Conservation (phyloP, 2,113 vertebrate species). For the Trematomus loennbergii region DNA sequence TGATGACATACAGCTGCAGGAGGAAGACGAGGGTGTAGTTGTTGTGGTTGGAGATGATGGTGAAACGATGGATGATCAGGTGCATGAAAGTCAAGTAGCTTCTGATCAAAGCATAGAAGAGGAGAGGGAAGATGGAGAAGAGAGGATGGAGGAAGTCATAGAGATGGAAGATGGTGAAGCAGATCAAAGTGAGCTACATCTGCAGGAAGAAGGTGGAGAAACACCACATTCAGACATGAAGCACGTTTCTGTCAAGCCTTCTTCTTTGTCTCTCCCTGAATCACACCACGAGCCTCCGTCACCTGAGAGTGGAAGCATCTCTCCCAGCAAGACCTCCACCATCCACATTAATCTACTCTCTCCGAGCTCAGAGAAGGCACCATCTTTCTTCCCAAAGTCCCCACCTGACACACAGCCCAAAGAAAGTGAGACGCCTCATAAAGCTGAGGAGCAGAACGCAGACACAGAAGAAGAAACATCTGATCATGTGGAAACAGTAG, state of each 20-base stretch:
- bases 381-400: conserved; percentile 22
- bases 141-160: not conserved
- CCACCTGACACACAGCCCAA: not conserved
- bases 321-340: conserved; percentile 33
- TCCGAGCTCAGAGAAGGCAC: conserved; percentile 55
- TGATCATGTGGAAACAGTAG: not conserved
- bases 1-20: not conserved
- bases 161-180: conserved; percentile 7
- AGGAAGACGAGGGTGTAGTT: conserved; percentile 20
- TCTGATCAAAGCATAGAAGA: conserved; percentile 1
- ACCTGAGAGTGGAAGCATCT: conserved; percentile 12
- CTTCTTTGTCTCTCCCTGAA: conserved; percentile 11
- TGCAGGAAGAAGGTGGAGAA: conserved; percentile 7
- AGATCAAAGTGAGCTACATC: conserved; percentile 11
- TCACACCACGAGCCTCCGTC: not conserved
- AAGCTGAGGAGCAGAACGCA: not conserved
- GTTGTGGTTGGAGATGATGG: conserved; percentile 6
- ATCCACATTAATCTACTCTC: conserved; percentile 58
- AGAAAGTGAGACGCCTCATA: not conserved
- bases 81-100: not conserved
- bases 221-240: not conserved
- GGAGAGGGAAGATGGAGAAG: conserved; percentile 20
- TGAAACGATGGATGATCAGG: not conserved
- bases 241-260: not conserved
- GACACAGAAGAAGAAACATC: conserved; percentile 7